These are phyloP conservation scores for Hydrotaea diabolus DNA, from an alignment of 2,888 invertebrate genomes.

Conservation along the genomic window DNA sequence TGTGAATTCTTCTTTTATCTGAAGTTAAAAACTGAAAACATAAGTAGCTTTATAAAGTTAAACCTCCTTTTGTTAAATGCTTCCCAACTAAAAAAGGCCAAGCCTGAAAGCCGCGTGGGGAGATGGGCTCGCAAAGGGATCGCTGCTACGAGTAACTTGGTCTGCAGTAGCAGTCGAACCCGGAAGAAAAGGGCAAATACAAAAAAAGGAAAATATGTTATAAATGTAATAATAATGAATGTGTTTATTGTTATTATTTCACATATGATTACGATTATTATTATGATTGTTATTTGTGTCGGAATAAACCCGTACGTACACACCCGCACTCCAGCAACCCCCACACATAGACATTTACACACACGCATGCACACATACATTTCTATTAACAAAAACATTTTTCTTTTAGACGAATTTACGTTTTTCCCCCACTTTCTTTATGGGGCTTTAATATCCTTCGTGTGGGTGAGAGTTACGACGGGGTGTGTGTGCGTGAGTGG, in stretches of 20 bases:
- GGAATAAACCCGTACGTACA: not conserved
- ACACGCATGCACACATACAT: not conserved
- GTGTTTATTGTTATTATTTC: conserved; percentile 54
- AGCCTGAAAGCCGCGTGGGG: not conserved
- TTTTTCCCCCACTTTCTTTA: not conserved
- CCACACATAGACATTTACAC: not conserved
- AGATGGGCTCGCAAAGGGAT: not conserved
- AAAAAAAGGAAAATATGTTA: not conserved
- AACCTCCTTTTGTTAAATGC: conserved; percentile 25
- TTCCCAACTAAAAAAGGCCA: not conserved
- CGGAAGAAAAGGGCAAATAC: not conserved
- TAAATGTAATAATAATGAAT: conserved; percentile 48
- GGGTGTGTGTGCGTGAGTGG: not conserved
- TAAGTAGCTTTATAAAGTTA: conserved; percentile 35
- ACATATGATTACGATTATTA: conserved; percentile 55
- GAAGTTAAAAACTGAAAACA: conserved; percentile 32
- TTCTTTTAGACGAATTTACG: not conserved
- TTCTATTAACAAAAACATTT: conserved; percentile 20
- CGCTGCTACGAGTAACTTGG: too few relatives aligned
- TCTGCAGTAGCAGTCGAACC: not conserved
- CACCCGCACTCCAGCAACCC: not conserved
- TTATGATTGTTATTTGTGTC: conserved; percentile 14
- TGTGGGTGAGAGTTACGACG: not conserved
- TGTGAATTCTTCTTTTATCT: conserved; percentile 9
- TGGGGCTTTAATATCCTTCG: not conserved